These are phyloP conservation scores for Portunus trituberculatus DNA, from an alignment of 1,140 invertebrate genomes.

Conservation along the genomic window DNA sequence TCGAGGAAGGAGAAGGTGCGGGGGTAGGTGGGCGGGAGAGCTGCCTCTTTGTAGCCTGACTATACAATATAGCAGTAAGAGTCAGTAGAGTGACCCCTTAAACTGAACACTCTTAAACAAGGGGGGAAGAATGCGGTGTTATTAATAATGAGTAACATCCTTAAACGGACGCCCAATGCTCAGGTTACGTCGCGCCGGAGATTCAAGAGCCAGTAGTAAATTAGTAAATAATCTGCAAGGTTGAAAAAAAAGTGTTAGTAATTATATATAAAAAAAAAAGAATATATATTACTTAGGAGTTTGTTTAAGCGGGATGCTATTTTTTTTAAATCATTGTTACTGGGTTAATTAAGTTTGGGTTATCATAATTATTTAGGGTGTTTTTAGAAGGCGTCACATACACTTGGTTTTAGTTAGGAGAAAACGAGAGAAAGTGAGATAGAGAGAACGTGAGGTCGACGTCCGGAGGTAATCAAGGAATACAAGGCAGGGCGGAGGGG, in stretches of 20 bases:
- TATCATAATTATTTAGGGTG: slow-evolving; percentile 1
- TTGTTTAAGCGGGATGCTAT: neutral
- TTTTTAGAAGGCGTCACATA: neutral
- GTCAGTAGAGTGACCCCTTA: neutral
- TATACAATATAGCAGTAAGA: neutral
- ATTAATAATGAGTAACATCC: neutral
- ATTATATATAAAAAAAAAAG: neutral
- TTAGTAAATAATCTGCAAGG: neutral
- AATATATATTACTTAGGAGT: neutral
- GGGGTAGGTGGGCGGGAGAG: neutral
- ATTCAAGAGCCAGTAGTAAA: neutral
- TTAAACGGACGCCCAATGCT: neutral
- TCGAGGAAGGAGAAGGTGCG: neutral
- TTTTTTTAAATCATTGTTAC: neutral
- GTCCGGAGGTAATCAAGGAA: neutral
- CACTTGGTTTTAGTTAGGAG: slow-evolving; percentile 25
- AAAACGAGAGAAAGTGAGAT: no score
- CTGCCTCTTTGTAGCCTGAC: neutral
- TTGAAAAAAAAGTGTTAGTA: neutral
- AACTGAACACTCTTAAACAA: neutral
- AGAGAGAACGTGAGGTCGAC: neutral
- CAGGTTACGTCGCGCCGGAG: neutral
- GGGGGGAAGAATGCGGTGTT: neutral
- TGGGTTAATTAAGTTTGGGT: neutral
- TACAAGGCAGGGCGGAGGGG: neutral